Evolutionary conservation across 2,797 vertebrate species (phyloP).

Genomic region (Leucoraja ocellata): DNA sequence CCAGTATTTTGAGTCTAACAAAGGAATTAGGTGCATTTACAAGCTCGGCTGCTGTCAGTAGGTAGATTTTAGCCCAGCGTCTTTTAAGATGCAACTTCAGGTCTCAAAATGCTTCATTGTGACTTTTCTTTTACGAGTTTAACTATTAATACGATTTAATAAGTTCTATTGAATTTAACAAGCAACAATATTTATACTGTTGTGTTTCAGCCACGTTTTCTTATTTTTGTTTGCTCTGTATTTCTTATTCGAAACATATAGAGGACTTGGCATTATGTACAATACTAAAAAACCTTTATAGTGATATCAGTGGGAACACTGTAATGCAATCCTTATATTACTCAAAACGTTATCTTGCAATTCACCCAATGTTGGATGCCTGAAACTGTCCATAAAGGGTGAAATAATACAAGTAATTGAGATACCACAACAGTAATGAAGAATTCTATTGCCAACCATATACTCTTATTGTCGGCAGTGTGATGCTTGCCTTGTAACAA

Average conservation of each 20-base stretch:
- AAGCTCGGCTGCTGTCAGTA: not conserved
- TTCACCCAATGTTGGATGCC: not conserved
- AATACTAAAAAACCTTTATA: not conserved
- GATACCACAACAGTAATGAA: not conserved
- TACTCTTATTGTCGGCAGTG: not conserved
- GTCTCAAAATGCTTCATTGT: not conserved
- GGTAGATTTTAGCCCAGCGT: not conserved
- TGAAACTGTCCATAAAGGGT: not conserved
- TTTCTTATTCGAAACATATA: not conserved
- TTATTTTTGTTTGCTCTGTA: not conserved
- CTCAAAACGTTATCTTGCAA: not conserved
- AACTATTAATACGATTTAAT: not conserved
- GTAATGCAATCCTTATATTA: not conserved
- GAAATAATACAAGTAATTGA: not conserved
- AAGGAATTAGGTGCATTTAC: not conserved
- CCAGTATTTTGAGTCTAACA: too few relatives aligned
- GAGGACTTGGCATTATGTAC: not conserved
- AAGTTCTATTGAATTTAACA: slow-evolving; percentile 25
- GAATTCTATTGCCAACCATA: not conserved
- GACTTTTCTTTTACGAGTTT: not conserved
- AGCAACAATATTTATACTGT: not conserved
- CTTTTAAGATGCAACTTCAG: not conserved
- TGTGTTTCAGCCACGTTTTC: not conserved
- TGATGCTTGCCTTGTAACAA: not conserved
- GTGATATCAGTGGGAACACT: not conserved